Evolutionary conservation across 1,140 invertebrate species (phyloP), one percentile per base, ranked within the genome.

Genomic region (Cherax destructor): DNA sequence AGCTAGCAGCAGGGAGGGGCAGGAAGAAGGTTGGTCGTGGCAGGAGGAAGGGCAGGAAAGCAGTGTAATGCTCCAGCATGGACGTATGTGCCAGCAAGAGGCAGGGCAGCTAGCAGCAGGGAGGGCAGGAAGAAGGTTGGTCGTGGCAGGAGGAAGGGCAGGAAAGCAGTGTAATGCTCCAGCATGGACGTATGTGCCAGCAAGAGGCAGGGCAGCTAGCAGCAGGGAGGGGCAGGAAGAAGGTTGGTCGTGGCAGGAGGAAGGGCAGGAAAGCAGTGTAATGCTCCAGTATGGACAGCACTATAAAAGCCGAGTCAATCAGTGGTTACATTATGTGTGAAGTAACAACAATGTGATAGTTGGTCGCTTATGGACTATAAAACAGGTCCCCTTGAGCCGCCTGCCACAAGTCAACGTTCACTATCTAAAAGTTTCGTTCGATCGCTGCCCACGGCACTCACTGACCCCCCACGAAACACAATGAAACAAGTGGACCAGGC

Each of bases 331-430:
- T 91, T 91, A 91, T 80, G 89, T 91, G 89, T 59, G 83, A 91
- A 91, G 89, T 91, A 91, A 91, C 83, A 86, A 91, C 89, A 86
- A 65, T 78, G 89, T 80, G 89, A 85, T 91, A 91, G 89, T 80
- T 91, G 89, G 74, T 50, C 83, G 74, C 83, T 91, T 91, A 91
- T 86, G 89, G 89, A 77, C 89, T 91, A 91, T 91, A 91, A 91
- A 91, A 91, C 83, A 91, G 81, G 49, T 84, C 88, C 88, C 84
- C 81, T 85, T 52, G 61, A 50, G n/a, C 90, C 83, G 77, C 76
- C 30, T 6, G 18, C 65, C 87, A 49, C 47, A 78, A 61, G 11
- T 59, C 24, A 49, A 9, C 86, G 50, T 30, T 65, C 86, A 10
- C 76, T 56, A 24, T n/a, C 87, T 18, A n/a, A 49, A 49, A 61